These are phyloP conservation scores for Halichoeres trimaculatus DNA, from an alignment of 2,113 vertebrate genomes.

Conservation along the genomic window DNA sequence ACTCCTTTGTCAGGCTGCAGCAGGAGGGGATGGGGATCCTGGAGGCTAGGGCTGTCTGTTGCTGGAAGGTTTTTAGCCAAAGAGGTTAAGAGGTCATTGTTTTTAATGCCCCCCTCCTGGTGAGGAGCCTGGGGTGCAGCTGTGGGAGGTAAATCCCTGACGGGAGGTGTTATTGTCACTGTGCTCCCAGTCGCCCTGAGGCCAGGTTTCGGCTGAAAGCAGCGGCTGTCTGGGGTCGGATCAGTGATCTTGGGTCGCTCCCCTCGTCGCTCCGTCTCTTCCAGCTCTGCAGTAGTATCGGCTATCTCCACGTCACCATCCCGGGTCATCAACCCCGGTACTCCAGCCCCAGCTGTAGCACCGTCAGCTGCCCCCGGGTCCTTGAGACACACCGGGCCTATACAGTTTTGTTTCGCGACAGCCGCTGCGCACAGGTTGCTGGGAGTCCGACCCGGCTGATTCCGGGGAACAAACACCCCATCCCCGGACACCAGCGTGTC, in stretches of 20 bases:
- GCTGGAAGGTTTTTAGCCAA: constrained; percentile 79
- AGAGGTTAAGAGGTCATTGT: constrained; percentile 85
- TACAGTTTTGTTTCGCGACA: constrained; percentile 88
- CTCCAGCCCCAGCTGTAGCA: constrained; percentile 37
- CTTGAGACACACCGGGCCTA: constrained; percentile 84
- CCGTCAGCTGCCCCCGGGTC: constrained; percentile 41
- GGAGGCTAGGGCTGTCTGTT: constrained; percentile 77
- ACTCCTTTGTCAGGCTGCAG: constrained; percentile 79
- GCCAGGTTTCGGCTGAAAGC: constrained; percentile 77
- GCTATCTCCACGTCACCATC: constrained; percentile 76
- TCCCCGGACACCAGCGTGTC: constrained; percentile 86
- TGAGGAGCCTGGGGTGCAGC: constrained; percentile 77
- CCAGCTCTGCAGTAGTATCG: constrained; percentile 78
- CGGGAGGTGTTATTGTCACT: constrained; percentile 57
- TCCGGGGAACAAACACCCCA: constrained; percentile 90
- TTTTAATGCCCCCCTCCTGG: constrained; percentile 85
- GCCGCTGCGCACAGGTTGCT: constrained; percentile 87
- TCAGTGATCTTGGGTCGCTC: constrained; percentile 71
- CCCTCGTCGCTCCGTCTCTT: constrained; percentile 68
- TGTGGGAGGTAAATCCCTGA: constrained; percentile 66
- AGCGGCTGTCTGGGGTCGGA: constrained; percentile 63
- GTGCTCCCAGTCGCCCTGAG: constrained; percentile 77
- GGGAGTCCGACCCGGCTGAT: constrained; percentile 77
- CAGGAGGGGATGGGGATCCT: constrained; percentile 65
- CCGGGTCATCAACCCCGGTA: constrained; percentile 60